phyloP scores from a whole-genome alignment of 2,797 vertebrate species.

The Hypotaenidia philippensis region DNA sequence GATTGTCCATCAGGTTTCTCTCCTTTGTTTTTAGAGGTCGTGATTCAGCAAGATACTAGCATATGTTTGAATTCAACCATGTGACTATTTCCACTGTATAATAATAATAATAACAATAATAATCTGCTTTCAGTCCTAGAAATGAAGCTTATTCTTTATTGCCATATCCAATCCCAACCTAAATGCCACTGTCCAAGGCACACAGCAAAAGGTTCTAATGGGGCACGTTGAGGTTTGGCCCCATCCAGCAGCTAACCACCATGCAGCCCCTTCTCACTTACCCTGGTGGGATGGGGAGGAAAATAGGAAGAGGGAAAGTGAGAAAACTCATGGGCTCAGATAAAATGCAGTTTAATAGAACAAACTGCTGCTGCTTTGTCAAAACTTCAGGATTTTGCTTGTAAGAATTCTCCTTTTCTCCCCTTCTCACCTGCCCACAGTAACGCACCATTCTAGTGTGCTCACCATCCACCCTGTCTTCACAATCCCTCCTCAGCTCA shows the following conservation, averaged over 20 bases:
- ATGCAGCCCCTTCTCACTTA: too few relatives aligned
- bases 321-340: too few relatives aligned
- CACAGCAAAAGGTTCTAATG: background rate
- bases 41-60: background rate
- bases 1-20: background rate
- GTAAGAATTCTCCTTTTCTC: background rate
- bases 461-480: background rate
- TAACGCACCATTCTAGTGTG: fast-evolving
- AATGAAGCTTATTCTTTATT: background rate
- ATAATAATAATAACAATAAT: background rate
- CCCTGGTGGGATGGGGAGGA: too few relatives aligned
- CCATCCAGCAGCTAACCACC: too few relatives aligned
- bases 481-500: background rate
- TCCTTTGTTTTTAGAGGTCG: background rate
- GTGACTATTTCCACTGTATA: background rate
- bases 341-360: too few relatives aligned
- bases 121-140: background rate
- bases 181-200: background rate
- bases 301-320: too few relatives aligned
- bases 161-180: too few relatives aligned
- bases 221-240: background rate
- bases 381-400: background rate
- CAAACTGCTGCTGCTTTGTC: background rate
- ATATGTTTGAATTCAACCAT: background rate
- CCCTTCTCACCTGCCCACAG: fast-evolving